Evolutionary conservation across 92 coral and sea anemone species (phyloP), one percentile per base, ranked within the genome.

Genomic region (Desmophyllum pertusum): DNA sequence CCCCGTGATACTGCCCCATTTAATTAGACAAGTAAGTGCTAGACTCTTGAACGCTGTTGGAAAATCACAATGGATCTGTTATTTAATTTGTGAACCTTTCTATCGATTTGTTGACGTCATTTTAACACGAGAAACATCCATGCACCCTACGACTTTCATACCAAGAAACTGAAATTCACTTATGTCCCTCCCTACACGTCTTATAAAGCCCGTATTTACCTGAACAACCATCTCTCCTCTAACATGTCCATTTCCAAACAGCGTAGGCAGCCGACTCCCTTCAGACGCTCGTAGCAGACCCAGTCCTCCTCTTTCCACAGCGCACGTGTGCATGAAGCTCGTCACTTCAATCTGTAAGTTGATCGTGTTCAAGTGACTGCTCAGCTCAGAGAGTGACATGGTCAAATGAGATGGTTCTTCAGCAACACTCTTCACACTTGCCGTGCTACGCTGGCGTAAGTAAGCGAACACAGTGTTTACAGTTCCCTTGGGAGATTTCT

Each of bases 311-410:
- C 98, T 89, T 59, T 94, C 98, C 43, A 84, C 82, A 42, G 85
- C 79, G 64, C 97, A 92, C 87, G 82, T 91, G 83, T 97, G 94
- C 71, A 97, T 83, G 65, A 94, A 97, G 40, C 86, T 85, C 23
- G 99, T 97, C 18, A 97, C 97, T 65, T 97, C 99, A 35, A 91
- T 88, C 78, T 97, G 99, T 57, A 94, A 81, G 67, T 92, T 92
- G 40, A 97, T 94, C 17, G 98, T 89, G 90, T 94, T 94, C 83
- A 94, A 76, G 89, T 97, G 90, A 76, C 76, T 92, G 72, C 84
- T 94, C 23, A 97, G 83, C 79, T 97, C 99, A 6, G 98, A 90
- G 62, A 95, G 88, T 21, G 98, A 92, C 77, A 97, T 81, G 6
- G 91, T 43, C 86, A 83, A 70, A 87, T 95, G 96, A 27, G 89